These are phyloP conservation scores for Ramphastos sulfuratus DNA, from an alignment of 2,113 vertebrate species.

Conservation along the genomic window DNA sequence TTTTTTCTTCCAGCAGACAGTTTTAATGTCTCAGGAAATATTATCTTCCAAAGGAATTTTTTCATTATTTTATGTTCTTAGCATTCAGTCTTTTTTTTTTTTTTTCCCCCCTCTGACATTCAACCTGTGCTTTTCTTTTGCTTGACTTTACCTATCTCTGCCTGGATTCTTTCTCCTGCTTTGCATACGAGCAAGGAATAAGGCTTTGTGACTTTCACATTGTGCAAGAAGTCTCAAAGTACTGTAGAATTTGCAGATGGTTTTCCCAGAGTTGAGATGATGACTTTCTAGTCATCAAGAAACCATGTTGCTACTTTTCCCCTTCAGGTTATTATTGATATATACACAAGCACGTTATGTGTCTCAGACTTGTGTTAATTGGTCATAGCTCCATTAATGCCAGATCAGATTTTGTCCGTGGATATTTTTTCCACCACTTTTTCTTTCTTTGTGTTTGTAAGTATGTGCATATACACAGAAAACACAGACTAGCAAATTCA, in stretches of 20 bases:
- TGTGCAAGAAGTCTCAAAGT: not conserved
- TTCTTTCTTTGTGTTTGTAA: not conserved
- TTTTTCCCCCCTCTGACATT: not conserved
- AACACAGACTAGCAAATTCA: not conserved
- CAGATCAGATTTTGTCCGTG: not conserved
- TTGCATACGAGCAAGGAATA: not conserved
- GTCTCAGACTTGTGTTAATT: not conserved
- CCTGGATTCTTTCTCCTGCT: not conserved
- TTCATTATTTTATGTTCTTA: constrained; percentile 23
- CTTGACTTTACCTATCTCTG: not conserved
- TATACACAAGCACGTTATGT: fast-evolving
- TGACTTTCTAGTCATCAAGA: not conserved
- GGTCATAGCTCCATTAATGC: not conserved
- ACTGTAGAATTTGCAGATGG: not conserved
- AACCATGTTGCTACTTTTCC: not conserved
- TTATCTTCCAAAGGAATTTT: not conserved
- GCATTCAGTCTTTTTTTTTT: not conserved
- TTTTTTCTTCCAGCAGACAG: constrained; percentile 13
- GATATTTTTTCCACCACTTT: not conserved
- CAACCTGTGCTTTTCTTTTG: not conserved
- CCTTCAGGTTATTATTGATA: not conserved
- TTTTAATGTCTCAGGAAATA: constrained; percentile 11
- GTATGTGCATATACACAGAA: not conserved
- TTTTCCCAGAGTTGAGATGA: not conserved
- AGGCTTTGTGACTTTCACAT: not conserved